Percentiles rank a stretch among this genome's conserved stretches.
These are phyloP conservation scores for Pristis pectinata DNA, from an alignment of 2,797 vertebrate genomes.

Conservation along the genomic window DNA sequence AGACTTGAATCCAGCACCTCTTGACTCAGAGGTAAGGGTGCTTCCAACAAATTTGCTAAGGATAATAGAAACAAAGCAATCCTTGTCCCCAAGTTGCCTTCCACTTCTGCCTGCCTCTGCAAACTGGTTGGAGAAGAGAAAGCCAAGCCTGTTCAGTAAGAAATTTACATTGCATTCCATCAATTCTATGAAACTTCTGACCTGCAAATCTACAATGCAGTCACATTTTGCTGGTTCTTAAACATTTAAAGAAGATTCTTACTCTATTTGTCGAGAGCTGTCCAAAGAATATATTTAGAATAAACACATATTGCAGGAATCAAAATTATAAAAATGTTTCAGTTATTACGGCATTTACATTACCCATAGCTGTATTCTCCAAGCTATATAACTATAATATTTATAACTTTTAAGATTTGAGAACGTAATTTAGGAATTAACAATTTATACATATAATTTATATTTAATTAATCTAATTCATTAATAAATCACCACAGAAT, in stretches of 20 bases:
- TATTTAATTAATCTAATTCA: not conserved
- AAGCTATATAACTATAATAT: not conserved
- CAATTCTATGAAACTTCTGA: not conserved
- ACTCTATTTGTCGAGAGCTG: not conserved
- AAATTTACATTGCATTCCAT: not conserved
- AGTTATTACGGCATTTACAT: not conserved
- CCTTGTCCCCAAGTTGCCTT: not conserved
- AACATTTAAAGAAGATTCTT: not conserved
- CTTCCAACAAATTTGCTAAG: too few species aligned
- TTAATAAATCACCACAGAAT: not conserved
- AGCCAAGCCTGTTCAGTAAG: not conserved
- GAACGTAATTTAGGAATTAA: not conserved
- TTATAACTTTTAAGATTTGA: not conserved
- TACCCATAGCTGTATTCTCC: not conserved
- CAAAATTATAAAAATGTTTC: not conserved
- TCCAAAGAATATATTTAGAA: not conserved
- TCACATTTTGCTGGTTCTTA: not conserved
- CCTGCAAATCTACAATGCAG: not conserved
- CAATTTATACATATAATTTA: constrained; percentile 6
- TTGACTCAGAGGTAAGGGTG: too few species aligned
- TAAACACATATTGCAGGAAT: not conserved
- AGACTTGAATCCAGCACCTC: too few species aligned
- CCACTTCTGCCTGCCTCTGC: not conserved
- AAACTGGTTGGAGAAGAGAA: not conserved
- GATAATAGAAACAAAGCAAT: not conserved